These are phyloP conservation scores for Scaptomyza tumidula DNA, from an alignment of 2,888 invertebrate species.

Conservation along the genomic window DNA sequence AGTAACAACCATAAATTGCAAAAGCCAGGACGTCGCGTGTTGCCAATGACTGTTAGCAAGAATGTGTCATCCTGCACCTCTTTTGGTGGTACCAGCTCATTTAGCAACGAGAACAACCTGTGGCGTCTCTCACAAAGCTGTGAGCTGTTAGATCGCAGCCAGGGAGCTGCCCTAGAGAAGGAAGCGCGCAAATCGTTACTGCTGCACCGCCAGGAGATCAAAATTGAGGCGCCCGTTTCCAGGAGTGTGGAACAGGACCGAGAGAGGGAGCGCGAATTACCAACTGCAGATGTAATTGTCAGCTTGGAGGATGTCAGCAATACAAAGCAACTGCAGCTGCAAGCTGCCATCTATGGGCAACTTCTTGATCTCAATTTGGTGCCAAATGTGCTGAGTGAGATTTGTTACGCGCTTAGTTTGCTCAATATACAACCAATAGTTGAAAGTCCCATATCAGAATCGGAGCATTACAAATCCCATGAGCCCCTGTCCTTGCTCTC, in stretches of 20 bases:
- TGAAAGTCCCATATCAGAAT: background rate
- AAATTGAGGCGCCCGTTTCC: conserved; percentile 58
- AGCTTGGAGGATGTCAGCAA: conserved; percentile 68
- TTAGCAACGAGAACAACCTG: conserved; percentile 84
- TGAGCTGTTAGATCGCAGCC: conserved; percentile 77
- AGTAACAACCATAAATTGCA: conserved; percentile 38
- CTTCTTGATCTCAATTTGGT: conserved; percentile 83
- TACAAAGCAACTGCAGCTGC: conserved; percentile 54
- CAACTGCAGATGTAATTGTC: conserved; percentile 46
- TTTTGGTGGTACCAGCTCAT: conserved; percentile 79
- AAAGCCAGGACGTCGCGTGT: conserved; percentile 82
- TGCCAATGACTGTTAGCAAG: conserved; percentile 81
- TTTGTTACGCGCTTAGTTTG: conserved; percentile 81
- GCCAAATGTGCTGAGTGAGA: conserved; percentile 82
- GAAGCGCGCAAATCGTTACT: conserved; percentile 80
- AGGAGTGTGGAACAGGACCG: conserved; percentile 19
- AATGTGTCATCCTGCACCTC: conserved; percentile 41
- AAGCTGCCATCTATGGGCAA: conserved; percentile 81
- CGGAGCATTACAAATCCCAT: background rate
- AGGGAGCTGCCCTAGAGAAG: conserved; percentile 71
- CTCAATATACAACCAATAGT: conserved; percentile 68
- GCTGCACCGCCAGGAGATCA: conserved; percentile 75
- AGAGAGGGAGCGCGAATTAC: conserved; percentile 11
- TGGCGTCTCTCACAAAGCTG: conserved; percentile 73
- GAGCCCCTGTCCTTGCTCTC: conserved; percentile 21